Conservation (phyloP, 2,113 vertebrate species). For the Cisticola juncidis region DNA sequence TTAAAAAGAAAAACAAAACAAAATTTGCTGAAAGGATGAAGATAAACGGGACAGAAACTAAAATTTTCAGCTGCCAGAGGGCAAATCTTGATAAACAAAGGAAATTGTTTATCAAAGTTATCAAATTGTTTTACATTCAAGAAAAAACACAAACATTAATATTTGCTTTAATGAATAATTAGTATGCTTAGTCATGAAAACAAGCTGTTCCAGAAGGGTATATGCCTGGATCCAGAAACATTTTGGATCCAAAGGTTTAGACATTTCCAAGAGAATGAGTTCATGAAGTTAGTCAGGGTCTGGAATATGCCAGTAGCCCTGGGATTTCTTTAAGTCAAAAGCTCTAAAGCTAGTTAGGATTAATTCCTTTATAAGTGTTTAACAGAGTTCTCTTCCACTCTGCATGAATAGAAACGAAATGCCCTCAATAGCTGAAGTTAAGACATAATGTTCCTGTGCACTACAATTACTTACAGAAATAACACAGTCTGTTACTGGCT, state of each 20-base stretch:
- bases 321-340: conserved; percentile 12
- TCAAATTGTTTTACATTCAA: neutral
- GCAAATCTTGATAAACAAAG: neutral
- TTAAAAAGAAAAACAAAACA: neutral
- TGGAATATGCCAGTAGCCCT: neutral
- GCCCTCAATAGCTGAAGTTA: neutral
- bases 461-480: conserved; percentile 81
- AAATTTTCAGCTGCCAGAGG: neutral
- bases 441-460: neutral
- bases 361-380: conserved; percentile 8
- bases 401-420: conserved; percentile 9
- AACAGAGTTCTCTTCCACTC: neutral
- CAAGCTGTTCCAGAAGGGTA: neutral
- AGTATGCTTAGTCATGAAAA: neutral
- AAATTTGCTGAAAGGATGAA: neutral
- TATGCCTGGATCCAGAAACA: neutral
- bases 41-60: neutral
- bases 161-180: neutral
- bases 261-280: neutral
- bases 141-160: neutral
- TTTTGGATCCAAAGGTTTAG: neutral
- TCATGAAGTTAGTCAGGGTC: neutral
- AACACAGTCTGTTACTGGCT: conserved; percentile 83
- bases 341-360: conserved; percentile 23
- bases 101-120: neutral